phyloP scores from a whole-genome alignment of 1,140 invertebrate species.

The Kradibia gibbosae region DNA sequence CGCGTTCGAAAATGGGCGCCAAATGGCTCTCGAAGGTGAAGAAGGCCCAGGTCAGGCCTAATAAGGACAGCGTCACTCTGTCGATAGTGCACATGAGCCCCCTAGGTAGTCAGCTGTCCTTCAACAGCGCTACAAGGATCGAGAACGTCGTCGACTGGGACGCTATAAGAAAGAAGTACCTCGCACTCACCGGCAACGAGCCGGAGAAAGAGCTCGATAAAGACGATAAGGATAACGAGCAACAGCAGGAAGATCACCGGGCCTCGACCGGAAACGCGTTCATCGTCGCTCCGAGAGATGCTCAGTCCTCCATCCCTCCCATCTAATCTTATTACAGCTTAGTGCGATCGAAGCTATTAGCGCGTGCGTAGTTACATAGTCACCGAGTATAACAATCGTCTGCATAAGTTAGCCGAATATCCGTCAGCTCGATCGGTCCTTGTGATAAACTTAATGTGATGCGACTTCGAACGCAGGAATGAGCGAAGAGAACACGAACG shows the following conservation, averaged over 20 bases:
- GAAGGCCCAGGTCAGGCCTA: conserved; percentile 81
- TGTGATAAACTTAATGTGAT: background rate
- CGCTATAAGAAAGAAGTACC: conserved; percentile 89
- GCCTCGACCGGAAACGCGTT: conserved; percentile 51
- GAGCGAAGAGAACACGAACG: background rate
- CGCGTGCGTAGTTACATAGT: background rate
- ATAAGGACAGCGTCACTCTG: conserved; percentile 79
- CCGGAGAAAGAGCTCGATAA: conserved; percentile 77
- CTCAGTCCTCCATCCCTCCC: conserved; percentile 19
- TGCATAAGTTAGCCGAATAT: background rate
- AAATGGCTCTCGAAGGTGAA: conserved; percentile 91
- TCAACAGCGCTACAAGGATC: conserved; percentile 81
- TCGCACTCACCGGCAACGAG: conserved; percentile 81
- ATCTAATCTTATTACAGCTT: background rate
- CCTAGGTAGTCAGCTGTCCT: conserved; percentile 85
- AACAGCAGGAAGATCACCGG: conserved; percentile 66
- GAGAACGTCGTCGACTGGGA: conserved; percentile 95
- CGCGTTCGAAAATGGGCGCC: conserved; percentile 86
- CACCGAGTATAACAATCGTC: background rate
- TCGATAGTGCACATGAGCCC: conserved; percentile 85
- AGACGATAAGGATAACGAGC: conserved; percentile 72
- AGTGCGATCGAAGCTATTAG: background rate
- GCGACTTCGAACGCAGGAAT: background rate
- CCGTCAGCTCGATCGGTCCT: background rate
- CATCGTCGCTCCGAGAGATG: background rate